Evolutionary conservation across 2,888 invertebrate species (phyloP).

Genomic region (Craniophora ligustri): DNA sequence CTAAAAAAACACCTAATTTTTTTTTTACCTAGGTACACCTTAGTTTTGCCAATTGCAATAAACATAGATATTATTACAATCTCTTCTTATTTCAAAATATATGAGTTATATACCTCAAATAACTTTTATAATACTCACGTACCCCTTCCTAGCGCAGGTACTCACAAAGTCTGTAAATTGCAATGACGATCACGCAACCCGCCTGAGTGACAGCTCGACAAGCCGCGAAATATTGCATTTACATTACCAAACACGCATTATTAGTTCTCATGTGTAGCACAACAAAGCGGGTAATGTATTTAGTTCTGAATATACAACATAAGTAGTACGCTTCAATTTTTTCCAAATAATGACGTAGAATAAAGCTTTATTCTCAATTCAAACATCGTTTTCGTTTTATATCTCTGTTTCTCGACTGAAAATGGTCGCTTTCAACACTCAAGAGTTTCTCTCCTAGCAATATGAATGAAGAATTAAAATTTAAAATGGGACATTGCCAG

Average conservation of each 20-base stretch:
- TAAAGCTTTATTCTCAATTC: conserved; percentile 28
- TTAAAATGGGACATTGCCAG: conserved; percentile 11
- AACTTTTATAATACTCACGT: conserved; percentile 16
- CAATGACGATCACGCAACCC: conserved; percentile 75
- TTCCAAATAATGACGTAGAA: background rate
- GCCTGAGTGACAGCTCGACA: conserved; percentile 74
- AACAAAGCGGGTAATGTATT: conserved; percentile 35
- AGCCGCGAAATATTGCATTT: conserved; percentile 72
- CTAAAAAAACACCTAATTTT: no score
- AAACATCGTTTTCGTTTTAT: conserved; percentile 30
- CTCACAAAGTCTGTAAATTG: conserved; percentile 56
- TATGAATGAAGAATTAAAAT: conserved; percentile 27
- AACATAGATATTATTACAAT: no score
- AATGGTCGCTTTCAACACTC: conserved; percentile 33
- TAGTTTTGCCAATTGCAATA: no score
- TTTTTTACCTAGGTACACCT: no score
- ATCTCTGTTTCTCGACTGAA: conserved; percentile 30
- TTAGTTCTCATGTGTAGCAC: conserved; percentile 46
- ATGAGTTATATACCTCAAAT: no score
- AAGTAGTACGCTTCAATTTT: conserved; percentile 17
- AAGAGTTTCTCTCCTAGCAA: conserved; percentile 27
- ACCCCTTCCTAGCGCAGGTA: conserved; percentile 7
- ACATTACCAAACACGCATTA: conserved; percentile 54
- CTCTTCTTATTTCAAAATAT: no score
- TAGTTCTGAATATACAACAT: conserved; percentile 17